Base-by-base conservation (phyloP, 2,888 invertebrate species). In the Vanessa cardui region DNA sequence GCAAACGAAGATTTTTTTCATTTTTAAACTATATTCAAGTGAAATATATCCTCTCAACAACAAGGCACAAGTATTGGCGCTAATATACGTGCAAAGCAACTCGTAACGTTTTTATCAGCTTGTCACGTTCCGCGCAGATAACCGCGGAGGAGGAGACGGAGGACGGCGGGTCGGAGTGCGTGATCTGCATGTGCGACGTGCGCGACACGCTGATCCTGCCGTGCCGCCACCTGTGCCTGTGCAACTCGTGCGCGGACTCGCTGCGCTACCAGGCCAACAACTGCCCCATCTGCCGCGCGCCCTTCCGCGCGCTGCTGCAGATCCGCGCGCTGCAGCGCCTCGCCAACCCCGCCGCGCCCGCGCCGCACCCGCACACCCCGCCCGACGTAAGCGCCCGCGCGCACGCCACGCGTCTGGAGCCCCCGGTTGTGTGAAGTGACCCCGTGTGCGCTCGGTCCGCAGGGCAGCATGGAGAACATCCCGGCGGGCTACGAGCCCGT, bases 231-330 rank as follows among this genome's bases (percentile, higher is more conserved):
- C 94, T 99, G 64, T 99, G 99, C 84, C 93, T 99, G 72, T 99
- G 99, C 89, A 98, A 98, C 90, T 97, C 97, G 0, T 99, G 99
- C 90, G 99, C 99, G 0, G 99, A 99, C 90, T 98, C 98, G 0
- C 93, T 99, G 70, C 94, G 99, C 73, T 99, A 99, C 85, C 98
- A 98, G 94, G 98, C 99, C 33, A 99, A 98, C 91, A 99, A 99
- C 90, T 99, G 99, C 80, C 99, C 99, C 8, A 99, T 99, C 76
- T 99, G 99, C 85, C 94, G 99, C 72, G 98, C 99, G n/a, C 99
- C 99, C 12, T 99, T 99, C 90, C 94, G 99, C 72, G 99, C 99
- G 0, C 94, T 99, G 62, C 93, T 99, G 67, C 99, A 99, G 93
- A 97, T 99, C 62, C 94, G 98, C 72, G 99, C 99, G 31, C 94